Evolutionary conservation across 2,797 vertebrate genomes (phyloP), one percentile per base, ranked within the genome.

Genomic region (Sparidentex hasta): DNA sequence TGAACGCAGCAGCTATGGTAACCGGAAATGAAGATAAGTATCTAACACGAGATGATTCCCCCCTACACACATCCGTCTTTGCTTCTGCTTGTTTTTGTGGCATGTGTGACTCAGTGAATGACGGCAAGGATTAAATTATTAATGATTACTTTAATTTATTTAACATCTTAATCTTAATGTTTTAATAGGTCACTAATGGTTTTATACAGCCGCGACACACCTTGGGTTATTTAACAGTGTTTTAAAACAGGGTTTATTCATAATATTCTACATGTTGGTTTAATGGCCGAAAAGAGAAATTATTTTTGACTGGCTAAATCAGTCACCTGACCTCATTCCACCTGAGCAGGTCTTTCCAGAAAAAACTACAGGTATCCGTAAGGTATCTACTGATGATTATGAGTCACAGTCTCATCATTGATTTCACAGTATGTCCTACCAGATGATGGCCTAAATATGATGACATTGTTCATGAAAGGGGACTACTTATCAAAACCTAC

Each of bases 11-110:
- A 72, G 14, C 1, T 1, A 16, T 33, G 18, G 48, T n/a, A 54
- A 71, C 57, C 76, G 87, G 88, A 89, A 88, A 43, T 54, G 11
- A 83, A 84, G 88, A 81, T 5, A 3, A 59, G 38, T 65, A 52
- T 20, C 25, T 7, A 76, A 44, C 0, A 64, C 78, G 74, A 90
- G 85, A 90, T 3, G 2, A 11, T 16, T 72, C 65, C 38, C 65
- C 66, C 48, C 29, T 7, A 48, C 63, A 38, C 47, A 72, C 16
- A 5, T 87, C 81, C 61, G 79, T 8, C 9, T 82, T 88, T 52
- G 80, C 18, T 70, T 77, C 8, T 50, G 3, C 12, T 54, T 29
- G 3, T 29, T 71, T 52, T 29, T 25, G 14, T 47, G 13, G 14
- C 7, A 11, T 6, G 2, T n/a, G 25, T 69, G 58, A 67, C n/a